A percentile compares a stretch with the other conserved stretches of the same genome.
Conservation (phyloP, 2,797 vertebrate genomes). For the Pelodytes ibericus region DNA sequence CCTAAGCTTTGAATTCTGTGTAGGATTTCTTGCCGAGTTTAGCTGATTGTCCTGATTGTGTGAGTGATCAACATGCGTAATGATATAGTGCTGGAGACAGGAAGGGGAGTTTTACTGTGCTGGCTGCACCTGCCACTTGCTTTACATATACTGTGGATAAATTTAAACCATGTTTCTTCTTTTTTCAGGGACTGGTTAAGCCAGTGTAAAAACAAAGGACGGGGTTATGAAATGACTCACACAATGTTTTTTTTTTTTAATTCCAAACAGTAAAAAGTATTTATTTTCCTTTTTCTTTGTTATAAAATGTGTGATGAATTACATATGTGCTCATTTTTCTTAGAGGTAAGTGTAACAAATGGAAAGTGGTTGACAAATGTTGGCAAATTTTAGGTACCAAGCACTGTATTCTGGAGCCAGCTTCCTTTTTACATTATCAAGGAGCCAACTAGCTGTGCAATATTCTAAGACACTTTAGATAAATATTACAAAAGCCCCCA, state of each 20-base stretch:
- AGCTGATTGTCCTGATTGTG: slow-evolving; percentile 56
- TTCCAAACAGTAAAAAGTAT: too few relatives aligned
- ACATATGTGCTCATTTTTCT: too few relatives aligned
- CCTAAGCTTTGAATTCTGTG: slow-evolving; percentile 55
- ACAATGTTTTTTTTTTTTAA: neutral
- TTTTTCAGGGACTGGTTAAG: slow-evolving; percentile 31
- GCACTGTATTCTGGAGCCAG: too few relatives aligned
- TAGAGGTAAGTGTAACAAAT: too few relatives aligned
- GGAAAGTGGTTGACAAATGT: too few relatives aligned
- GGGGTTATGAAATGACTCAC: neutral
- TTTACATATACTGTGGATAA: slow-evolving; percentile 20
- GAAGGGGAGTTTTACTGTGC: slow-evolving; percentile 16
- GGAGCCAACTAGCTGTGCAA: too few relatives aligned
- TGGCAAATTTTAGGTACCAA: too few relatives aligned
- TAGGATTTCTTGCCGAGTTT: slow-evolving; percentile 54
- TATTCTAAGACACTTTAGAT: too few relatives aligned
- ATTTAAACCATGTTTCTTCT: neutral
- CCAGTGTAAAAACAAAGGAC: slow-evolving; percentile 3
- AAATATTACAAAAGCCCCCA: too few relatives aligned
- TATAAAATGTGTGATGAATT: too few relatives aligned
- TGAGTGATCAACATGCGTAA: slow-evolving; percentile 54
- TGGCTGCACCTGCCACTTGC: slow-evolving; percentile 42
- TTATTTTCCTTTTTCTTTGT: too few relatives aligned
- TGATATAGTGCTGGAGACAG: slow-evolving; percentile 49
- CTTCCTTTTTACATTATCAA: too few relatives aligned